Evolutionary conservation across 2,888 invertebrate genomes (phyloP).

Genomic region (Zaprionus obscuricornis): DNA sequence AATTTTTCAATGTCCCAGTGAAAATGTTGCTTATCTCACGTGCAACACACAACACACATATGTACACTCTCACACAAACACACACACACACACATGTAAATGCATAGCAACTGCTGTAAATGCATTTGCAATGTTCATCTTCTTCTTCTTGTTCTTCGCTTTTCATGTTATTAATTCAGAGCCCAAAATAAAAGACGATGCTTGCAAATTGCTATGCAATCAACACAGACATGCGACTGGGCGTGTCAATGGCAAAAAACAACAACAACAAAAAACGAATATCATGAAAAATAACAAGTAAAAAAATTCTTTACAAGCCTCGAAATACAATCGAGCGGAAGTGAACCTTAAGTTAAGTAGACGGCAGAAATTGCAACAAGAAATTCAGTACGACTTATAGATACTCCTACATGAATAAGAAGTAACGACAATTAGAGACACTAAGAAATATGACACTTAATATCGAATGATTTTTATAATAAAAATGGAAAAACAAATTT

Average conservation of each 20-base stretch:
- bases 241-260: conserved; percentile 6
- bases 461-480: too few species aligned
- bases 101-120: conserved; percentile 3
- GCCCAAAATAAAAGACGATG: conserved; percentile 26
- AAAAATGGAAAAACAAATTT: too few species aligned
- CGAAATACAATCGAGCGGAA: conserved; percentile 55
- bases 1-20: conserved; percentile 45
- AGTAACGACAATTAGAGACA: too few species aligned
- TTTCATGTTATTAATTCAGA: conserved; percentile 23
- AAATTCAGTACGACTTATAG: too few species aligned
- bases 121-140: conserved; percentile 25
- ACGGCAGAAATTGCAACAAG: not conserved
- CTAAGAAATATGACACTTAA: too few species aligned
- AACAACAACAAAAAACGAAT: not conserved
- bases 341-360: conserved; percentile 31
- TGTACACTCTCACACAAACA: not conserved
- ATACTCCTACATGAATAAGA: too few species aligned
- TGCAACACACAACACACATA: conserved; percentile 35
- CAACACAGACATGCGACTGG: conserved; percentile 8
- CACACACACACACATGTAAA: not conserved
- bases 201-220: conserved; percentile 30
- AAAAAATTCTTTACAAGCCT: conserved; percentile 6
- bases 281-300: not conserved
- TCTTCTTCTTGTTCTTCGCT: too few species aligned
- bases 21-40: conserved; percentile 67